Evolutionary conservation across 1,140 invertebrate species (phyloP).

Genomic region (Apis laboriosa): DNA sequence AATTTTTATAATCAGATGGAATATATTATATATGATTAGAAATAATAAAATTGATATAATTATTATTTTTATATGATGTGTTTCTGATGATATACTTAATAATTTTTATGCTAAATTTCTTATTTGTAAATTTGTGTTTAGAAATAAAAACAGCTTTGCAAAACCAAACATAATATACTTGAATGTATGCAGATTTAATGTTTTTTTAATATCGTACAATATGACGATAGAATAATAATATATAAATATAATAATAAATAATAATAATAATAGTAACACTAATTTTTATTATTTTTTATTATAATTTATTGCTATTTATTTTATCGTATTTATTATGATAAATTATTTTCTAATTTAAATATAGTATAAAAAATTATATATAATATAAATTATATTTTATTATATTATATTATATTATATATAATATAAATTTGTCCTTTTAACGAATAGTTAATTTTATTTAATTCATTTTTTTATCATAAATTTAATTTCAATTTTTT

Average conservation of each 20-base stretch:
- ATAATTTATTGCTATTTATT: background rate
- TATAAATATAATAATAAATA: no score
- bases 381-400: background rate
- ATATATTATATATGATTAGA: background rate
- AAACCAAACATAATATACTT: no score
- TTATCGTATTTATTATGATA: no score
- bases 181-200: background rate
- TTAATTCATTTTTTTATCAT: background rate
- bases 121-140: background rate
- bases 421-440: no score
- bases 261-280: no score
- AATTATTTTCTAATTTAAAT: background rate
- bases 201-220: background rate
- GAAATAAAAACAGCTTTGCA: background rate
- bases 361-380: background rate
- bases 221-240: background rate
- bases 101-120: background rate
- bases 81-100: background rate
- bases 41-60: background rate
- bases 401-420: no score
- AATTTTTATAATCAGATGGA: no score
- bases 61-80: background rate
- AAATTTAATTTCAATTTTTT: background rate
- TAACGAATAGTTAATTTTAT: no score
- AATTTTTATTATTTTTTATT: background rate